These are phyloP conservation scores for Periplaneta americana DNA, from an alignment of 1,140 invertebrate species.

Conservation along the genomic window DNA sequence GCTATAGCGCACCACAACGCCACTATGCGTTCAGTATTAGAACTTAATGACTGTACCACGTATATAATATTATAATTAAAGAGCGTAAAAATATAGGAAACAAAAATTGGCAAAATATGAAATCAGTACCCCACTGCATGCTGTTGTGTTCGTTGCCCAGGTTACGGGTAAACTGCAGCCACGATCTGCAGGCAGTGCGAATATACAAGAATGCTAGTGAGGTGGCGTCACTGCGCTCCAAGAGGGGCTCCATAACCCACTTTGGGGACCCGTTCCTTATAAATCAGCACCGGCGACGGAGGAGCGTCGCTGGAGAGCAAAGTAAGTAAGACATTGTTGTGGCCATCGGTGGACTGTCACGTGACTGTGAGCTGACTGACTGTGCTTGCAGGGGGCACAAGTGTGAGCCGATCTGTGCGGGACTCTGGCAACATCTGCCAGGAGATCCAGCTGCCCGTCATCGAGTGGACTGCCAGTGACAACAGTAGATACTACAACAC, in stretches of 20 bases:
- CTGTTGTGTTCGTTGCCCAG: too few relatives aligned
- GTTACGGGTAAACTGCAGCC: conserved; percentile 42
- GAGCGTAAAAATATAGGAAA: too few relatives aligned
- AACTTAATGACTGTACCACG: too few relatives aligned
- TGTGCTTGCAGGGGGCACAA: neutral
- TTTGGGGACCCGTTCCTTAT: conserved; percentile 43
- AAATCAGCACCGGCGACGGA: conserved; percentile 4
- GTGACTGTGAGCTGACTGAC: neutral
- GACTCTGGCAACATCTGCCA: neutral
- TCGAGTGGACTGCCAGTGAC: neutral
- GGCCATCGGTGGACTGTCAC: neutral
- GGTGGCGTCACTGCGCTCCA: conserved; percentile 30
- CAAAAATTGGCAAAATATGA: too few relatives aligned
- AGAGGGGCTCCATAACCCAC: conserved; percentile 30
- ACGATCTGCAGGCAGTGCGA: conserved; percentile 41
- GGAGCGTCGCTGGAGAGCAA: neutral
- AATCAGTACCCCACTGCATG: too few relatives aligned
- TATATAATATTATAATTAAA: too few relatives aligned
- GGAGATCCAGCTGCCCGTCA: neutral
- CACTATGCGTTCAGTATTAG: too few relatives aligned
- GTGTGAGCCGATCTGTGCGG: neutral
- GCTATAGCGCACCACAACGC: too few relatives aligned
- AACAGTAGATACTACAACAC: neutral
- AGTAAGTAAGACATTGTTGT: neutral
- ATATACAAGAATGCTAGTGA: conserved; percentile 41